Evolutionary conservation across 2,113 vertebrate species (phyloP).

Genomic region (Ptyas mucosa): DNA sequence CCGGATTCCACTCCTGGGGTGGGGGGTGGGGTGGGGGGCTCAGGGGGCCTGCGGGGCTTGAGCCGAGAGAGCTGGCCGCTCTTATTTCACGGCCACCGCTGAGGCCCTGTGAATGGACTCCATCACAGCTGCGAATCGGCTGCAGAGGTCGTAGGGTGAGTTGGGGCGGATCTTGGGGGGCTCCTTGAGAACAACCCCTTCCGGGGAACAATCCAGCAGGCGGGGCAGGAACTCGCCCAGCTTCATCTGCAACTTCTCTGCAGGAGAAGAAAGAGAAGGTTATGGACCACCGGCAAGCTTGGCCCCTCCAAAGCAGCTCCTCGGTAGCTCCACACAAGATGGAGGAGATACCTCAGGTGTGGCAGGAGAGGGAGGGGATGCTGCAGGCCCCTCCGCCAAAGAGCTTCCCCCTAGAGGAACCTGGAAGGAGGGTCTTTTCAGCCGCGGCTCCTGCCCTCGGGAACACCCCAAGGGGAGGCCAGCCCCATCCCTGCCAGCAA

Average conservation of each 20-base stretch:
- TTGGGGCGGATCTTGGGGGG: constrained; percentile 88
- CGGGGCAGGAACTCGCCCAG: constrained; percentile 89
- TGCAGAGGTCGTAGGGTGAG: constrained; percentile 90
- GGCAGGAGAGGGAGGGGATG: not conserved
- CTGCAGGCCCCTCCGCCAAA: not conserved
- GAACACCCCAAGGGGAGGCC: too few relatives aligned
- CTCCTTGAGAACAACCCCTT: constrained; percentile 84
- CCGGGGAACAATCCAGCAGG: constrained; percentile 86
- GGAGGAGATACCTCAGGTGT: not conserved
- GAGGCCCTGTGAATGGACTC: constrained; percentile 88
- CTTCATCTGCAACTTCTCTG: constrained; percentile 85
- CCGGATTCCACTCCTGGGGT: not conserved
- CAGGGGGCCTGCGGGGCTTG: accelerated
- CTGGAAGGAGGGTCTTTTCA: not conserved
- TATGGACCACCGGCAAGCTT: accelerated
- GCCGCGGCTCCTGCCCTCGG: not conserved
- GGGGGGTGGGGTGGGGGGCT: too few relatives aligned
- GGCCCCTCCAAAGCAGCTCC: not conserved
- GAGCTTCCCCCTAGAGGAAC: not conserved
- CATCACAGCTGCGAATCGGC: constrained; percentile 90
- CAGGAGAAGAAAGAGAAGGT: constrained; percentile 10
- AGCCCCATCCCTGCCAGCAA: not conserved
- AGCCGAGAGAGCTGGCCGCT: accelerated
- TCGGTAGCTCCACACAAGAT: not conserved
- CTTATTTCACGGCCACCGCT: constrained; percentile 77